Evolutionary conservation across 2,113 vertebrate genomes (phyloP).

Genomic region (Benitochromis conjunctus): DNA sequence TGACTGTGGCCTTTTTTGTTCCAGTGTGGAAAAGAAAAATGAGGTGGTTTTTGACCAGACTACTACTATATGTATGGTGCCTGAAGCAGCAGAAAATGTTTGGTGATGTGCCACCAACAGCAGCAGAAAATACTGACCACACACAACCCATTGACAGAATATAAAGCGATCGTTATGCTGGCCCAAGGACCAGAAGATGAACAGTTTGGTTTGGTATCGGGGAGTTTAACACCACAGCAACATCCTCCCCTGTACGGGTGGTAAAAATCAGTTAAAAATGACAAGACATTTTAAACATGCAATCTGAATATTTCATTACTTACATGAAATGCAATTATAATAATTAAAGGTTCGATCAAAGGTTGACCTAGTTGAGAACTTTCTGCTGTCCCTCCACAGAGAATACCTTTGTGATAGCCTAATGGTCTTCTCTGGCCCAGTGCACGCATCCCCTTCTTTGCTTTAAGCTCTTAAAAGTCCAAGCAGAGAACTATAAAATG

Average conservation of each 20-base stretch:
- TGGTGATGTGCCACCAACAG: background rate
- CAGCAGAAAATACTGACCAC: slow-evolving; percentile 14
- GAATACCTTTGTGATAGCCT: background rate
- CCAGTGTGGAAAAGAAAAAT: slow-evolving; percentile 19
- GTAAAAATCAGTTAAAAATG: background rate
- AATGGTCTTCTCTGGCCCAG: slow-evolving; percentile 26
- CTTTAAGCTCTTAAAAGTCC: slow-evolving; percentile 15
- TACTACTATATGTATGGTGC: background rate
- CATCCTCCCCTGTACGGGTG: background rate
- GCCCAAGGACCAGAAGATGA: background rate
- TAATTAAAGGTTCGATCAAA: background rate
- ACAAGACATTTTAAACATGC: background rate
- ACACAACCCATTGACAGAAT: slow-evolving; percentile 2
- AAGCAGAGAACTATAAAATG: slow-evolving; percentile 11
- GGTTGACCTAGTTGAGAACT: background rate
- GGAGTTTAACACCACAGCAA: background rate
- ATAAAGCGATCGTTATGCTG: background rate
- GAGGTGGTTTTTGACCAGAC: background rate
- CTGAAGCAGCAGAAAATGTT: slow-evolving; percentile 3
- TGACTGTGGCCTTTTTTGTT: slow-evolving; percentile 1
- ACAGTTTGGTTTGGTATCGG: background rate
- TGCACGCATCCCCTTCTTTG: background rate
- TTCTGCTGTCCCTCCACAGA: background rate
- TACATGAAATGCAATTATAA: background rate
- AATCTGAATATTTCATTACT: background rate